These are phyloP conservation scores for Aleiodes alternator DNA, from an alignment of 2,888 invertebrate genomes.

Conservation along the genomic window DNA sequence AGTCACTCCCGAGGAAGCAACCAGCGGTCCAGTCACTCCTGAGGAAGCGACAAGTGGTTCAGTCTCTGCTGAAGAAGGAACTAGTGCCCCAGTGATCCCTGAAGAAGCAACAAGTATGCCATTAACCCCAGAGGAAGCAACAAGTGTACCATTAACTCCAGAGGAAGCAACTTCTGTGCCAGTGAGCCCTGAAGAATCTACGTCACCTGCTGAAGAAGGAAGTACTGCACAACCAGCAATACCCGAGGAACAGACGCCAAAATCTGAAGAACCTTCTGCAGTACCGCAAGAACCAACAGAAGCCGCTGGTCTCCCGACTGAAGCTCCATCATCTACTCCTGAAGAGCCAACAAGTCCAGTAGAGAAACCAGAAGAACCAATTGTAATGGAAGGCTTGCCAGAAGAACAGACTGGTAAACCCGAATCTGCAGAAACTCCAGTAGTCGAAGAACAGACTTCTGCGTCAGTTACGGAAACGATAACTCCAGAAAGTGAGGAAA, in stretches of 20 bases:
- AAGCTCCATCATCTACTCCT: conserved; percentile 37
- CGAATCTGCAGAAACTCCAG: conserved; percentile 38
- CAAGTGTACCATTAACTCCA: conserved; percentile 25
- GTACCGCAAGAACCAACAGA: conserved; percentile 13
- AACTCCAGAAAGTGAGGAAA: conserved; percentile 32
- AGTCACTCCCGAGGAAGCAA: conserved; percentile 43
- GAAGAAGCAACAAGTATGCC: conserved; percentile 39
- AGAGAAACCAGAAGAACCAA: conserved; percentile 54
- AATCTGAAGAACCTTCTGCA: conserved; percentile 35
- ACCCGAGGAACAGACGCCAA: conserved; percentile 51
- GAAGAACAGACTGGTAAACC: conserved; percentile 58
- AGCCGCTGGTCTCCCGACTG: conserved; percentile 38
- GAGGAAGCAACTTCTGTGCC: conserved; percentile 46
- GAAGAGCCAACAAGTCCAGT: conserved; percentile 9
- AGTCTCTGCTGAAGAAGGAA: conserved; percentile 43
- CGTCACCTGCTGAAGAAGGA: conserved; percentile 17
- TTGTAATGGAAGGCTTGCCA: conserved; percentile 40
- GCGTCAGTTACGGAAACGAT: conserved; percentile 50
- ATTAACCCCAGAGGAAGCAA: conserved; percentile 41
- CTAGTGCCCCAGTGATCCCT: conserved; percentile 32
- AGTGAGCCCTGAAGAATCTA: conserved; percentile 33
- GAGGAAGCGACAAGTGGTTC: conserved; percentile 49
- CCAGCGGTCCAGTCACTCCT: conserved; percentile 52
- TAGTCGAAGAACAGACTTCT: conserved; percentile 54
- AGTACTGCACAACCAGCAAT: conserved; percentile 24